Percentiles rank a stretch among this genome's conserved stretches.
Evolutionary conservation across 2,888 invertebrate species (phyloP).

Genomic region (Dysmachus trigonus): DNA sequence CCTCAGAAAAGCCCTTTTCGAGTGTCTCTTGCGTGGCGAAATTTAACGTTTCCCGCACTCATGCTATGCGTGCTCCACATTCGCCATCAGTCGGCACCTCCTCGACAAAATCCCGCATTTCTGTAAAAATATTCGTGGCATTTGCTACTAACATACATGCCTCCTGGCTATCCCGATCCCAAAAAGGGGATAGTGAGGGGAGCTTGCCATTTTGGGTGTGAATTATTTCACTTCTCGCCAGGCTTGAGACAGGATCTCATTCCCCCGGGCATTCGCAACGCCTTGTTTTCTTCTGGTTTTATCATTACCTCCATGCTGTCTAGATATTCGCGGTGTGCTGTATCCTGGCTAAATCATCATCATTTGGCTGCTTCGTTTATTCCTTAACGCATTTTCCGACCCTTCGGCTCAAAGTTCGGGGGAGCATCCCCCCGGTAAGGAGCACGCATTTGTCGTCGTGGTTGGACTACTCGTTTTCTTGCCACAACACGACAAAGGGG

Average conservation of each 20-base stretch:
- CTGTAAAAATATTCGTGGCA: slow-evolving; percentile 27
- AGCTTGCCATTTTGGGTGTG: slow-evolving; percentile 29
- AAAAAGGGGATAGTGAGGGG: background rate
- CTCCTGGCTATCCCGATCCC: slow-evolving; percentile 6
- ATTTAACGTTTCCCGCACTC: background rate
- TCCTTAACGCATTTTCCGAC: slow-evolving; percentile 21
- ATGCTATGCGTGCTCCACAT: slow-evolving; percentile 22
- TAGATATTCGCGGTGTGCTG: slow-evolving; percentile 31
- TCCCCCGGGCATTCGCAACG: background rate
- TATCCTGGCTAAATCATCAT: slow-evolving; percentile 30
- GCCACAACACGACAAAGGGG: slow-evolving; percentile 1
- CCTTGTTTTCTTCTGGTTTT: background rate
- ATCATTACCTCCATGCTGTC: slow-evolving; percentile 22
- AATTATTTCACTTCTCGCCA: slow-evolving; percentile 36
- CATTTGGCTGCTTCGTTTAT: slow-evolving; percentile 36
- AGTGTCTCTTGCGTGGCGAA: slow-evolving; percentile 41
- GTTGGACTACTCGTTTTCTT: slow-evolving; percentile 6
- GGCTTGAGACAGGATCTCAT: background rate
- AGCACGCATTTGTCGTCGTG: background rate
- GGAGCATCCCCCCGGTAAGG: background rate
- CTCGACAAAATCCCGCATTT: slow-evolving; percentile 11
- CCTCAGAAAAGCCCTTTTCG: slow-evolving; percentile 38
- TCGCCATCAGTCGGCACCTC: slow-evolving; percentile 9
- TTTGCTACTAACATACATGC: slow-evolving; percentile 36
- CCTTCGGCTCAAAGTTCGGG: background rate